Conservation (phyloP, 2,797 vertebrate species). For the Aeoliscus strigatus region DNA sequence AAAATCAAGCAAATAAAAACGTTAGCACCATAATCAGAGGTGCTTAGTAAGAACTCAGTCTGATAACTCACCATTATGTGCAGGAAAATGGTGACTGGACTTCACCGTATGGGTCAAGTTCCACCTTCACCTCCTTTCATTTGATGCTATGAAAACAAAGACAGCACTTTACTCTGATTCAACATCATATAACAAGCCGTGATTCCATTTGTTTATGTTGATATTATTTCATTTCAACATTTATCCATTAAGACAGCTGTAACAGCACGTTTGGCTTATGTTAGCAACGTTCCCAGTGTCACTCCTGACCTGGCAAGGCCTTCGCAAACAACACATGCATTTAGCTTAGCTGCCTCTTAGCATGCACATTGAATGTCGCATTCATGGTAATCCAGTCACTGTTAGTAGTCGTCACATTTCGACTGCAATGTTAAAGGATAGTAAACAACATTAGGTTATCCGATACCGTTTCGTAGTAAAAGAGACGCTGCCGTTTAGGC, state of each 20-base stretch:
- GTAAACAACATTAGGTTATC: not conserved
- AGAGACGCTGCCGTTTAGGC: constrained; percentile 9
- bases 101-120: constrained; percentile 68
- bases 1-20: not conserved
- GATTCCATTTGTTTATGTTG: rapidly evolving
- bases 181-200: not conserved
- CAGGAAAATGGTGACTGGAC: constrained; percentile 70
- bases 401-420: rapidly evolving
- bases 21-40: constrained; percentile 27
- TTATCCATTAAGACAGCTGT: not conserved
- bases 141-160: constrained; percentile 44
- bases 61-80: constrained; percentile 73
- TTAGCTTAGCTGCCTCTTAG: constrained; percentile 25
- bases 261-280: not conserved
- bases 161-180: not conserved
- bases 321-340: constrained; percentile 47
- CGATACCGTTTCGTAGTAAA: not conserved
- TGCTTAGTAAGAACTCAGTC: constrained; percentile 37
- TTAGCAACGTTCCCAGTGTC: constrained; percentile 24
- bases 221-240: not conserved
- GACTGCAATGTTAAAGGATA: rapidly evolving
- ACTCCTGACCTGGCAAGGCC: constrained; percentile 58
- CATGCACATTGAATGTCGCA: not conserved
- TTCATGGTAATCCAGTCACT: rapidly evolving
- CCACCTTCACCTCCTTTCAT: constrained; percentile 62